Evolutionary conservation across 2,797 vertebrate genomes (phyloP).

Genomic region (Sebastes steindachneri): DNA sequence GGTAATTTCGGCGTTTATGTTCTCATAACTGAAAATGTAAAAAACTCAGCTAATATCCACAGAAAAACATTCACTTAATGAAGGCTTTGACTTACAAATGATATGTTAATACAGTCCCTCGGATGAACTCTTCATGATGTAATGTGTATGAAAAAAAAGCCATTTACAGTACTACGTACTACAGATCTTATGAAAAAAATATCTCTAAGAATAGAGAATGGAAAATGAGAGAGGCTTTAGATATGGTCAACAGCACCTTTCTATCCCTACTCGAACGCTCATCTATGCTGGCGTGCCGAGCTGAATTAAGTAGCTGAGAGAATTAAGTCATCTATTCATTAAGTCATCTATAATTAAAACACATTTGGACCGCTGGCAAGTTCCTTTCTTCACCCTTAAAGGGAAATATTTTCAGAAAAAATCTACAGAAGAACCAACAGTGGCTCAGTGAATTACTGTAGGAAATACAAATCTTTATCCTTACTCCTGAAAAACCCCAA

Average conservation of each 20-base stretch:
- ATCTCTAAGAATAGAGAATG: background rate
- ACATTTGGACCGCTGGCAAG: conserved; percentile 38
- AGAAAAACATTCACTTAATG: background rate
- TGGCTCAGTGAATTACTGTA: conserved; percentile 15
- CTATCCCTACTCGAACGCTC: background rate
- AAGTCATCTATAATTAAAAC: conserved; percentile 67
- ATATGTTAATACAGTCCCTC: background rate
- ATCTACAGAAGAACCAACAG: background rate
- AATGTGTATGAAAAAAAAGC: background rate
- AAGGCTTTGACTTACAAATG: background rate
- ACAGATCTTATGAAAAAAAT: background rate
- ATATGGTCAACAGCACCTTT: conserved; percentile 13
- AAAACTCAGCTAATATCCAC: background rate
- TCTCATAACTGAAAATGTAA: background rate
- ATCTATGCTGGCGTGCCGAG: background rate
- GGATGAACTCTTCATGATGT: background rate
- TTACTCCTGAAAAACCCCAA: background rate
- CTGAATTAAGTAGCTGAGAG: conserved; percentile 27
- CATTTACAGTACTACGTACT: background rate
- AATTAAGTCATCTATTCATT: conserved; percentile 43
- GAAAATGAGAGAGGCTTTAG: conserved; percentile 9
- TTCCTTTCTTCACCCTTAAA: background rate
- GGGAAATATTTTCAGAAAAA: conserved; percentile 15
- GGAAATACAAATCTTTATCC: conserved; percentile 26
- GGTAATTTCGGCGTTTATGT: background rate